Percentiles rank a stretch among this genome's conserved stretches.
phyloP scores from a whole-genome alignment of 2,888 invertebrate genomes.

The Platycheirus rosarum region DNA sequence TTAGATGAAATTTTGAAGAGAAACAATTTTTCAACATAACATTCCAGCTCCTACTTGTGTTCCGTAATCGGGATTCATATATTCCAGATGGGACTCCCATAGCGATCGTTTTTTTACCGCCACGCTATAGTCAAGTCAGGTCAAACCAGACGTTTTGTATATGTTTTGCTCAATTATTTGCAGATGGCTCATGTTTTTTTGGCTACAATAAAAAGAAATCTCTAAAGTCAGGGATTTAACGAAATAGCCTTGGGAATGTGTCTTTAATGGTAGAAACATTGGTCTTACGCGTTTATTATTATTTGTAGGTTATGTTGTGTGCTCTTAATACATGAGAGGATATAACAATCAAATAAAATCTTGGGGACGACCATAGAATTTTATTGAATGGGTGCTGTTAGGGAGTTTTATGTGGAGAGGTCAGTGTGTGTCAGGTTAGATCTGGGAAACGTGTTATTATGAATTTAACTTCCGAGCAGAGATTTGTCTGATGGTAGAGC shows the following conservation, averaged over 20 bases:
- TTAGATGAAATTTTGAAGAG: slow-evolving; percentile 62
- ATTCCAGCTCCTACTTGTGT: not conserved
- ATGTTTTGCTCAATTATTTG: slow-evolving; percentile 54
- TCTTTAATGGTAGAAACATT: slow-evolving; percentile 52
- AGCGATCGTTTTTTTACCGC: slow-evolving; percentile 24
- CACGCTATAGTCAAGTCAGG: slow-evolving; percentile 34
- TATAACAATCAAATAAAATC: slow-evolving; percentile 71
- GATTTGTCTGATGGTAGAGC: too few species aligned
- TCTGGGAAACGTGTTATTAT: too few species aligned
- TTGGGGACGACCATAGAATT: slow-evolving; percentile 46
- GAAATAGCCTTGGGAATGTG: slow-evolving; percentile 56
- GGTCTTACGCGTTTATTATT: slow-evolving; percentile 48
- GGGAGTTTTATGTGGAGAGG: not conserved
- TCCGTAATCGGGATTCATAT: slow-evolving; percentile 21
- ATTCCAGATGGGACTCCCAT: slow-evolving; percentile 53
- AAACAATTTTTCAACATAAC: slow-evolving; percentile 40
- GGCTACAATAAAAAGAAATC: slow-evolving; percentile 9
- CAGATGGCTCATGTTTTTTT: slow-evolving; percentile 49
- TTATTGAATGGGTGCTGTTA: slow-evolving; percentile 21
- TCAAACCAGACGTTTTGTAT: slow-evolving; percentile 42
- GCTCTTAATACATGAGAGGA: slow-evolving; percentile 47
- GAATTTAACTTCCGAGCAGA: too few species aligned
- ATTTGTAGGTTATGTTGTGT: slow-evolving; percentile 64
- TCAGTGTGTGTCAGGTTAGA: not conserved
- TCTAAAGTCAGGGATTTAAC: slow-evolving; percentile 51